phyloP scores from a whole-genome alignment of 2,888 invertebrate genomes.

The Epiblema foenella region DNA sequence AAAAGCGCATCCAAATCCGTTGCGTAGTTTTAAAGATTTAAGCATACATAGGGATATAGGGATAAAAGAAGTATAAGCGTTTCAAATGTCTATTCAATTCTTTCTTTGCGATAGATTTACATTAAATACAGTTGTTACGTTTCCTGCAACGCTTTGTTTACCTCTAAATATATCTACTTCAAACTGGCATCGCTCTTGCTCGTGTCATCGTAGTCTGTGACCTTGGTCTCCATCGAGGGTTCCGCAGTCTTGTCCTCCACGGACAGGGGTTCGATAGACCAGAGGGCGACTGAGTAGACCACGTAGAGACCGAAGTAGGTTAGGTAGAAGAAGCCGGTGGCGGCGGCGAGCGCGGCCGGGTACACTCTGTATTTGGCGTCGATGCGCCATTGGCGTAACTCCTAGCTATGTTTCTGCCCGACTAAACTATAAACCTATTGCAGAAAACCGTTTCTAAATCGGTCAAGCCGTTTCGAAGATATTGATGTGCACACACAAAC shows the following conservation, averaged over 20 bases:
- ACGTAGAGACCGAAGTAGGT: constrained; percentile 61
- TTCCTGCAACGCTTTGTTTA: neutral
- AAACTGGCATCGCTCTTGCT: constrained; percentile 52
- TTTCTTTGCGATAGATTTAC: neutral
- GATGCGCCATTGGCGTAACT: constrained; percentile 60
- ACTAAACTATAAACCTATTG: too few species aligned
- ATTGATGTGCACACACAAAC: too few species aligned
- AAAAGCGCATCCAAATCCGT: too few species aligned
- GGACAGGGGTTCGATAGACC: constrained; percentile 71
- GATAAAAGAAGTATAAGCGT: neutral
- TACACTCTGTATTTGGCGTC: constrained; percentile 53
- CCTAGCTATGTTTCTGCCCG: too few species aligned
- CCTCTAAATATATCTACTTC: constrained; percentile 46
- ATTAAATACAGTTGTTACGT: neutral
- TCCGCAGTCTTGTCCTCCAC: constrained; percentile 48
- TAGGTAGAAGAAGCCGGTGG: constrained; percentile 63
- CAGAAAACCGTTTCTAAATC: too few species aligned
- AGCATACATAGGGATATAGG: too few species aligned
- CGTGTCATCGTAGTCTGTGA: constrained; percentile 59
- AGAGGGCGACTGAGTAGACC: constrained; percentile 59
- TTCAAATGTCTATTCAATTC: neutral
- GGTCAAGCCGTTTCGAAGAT: too few species aligned
- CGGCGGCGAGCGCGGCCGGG: constrained; percentile 58
- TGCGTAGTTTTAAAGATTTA: too few species aligned
- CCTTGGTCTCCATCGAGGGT: constrained; percentile 48